Evolutionary conservation across 1,140 invertebrate genomes (phyloP), one percentile per base, ranked within the genome.

Genomic region (Apis mellifera): DNA sequence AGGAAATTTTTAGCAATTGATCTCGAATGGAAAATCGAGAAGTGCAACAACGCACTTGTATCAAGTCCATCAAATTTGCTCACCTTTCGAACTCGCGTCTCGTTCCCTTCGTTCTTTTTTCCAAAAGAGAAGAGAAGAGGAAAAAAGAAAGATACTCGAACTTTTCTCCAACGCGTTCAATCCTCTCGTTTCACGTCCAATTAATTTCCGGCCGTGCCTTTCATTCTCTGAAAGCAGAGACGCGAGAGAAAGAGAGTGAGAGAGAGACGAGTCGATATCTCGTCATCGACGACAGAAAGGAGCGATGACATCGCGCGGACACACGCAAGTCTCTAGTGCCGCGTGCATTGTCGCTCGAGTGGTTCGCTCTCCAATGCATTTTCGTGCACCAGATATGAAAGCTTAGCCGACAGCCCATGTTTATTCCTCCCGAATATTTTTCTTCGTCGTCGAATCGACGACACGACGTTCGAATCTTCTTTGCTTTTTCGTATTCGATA

Each of bases 321-420:
- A 88, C 79, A 83, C 89, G 87, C 90, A 89, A 86, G 85, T 90
- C 90, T 90, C 89, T 90, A 91, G 84, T 86, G 82, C 84, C 62
- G 32, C 77, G 74, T 72, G 73, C 54, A 86, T 84, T 81, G 78
- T 86, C 21, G 48, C 32, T 65, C 26, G 62, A 79, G 54, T 19
- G 68, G 57, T n/a, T 54, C 66, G 23, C 70, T 54, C 65, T 69
- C 74, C 50, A 64, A 54, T 78, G 75, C 65, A 50, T 82, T 82
- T 82, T 69, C 81, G 57, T 70, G 57, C 66, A 71, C 50, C 73
- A 70, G 74, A 82, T 82, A 68, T 75, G 82, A 60, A 84, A 80
- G 55, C 48, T 50, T 54, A 70, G 71, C 54, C 80, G 66, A 69
- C 76, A 72, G 73, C n/a, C 74, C 55, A 72, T 78, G 83, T 84